Evolutionary conservation across 2,797 vertebrate species (phyloP).

Genomic region (Linurgus olivaceus): DNA sequence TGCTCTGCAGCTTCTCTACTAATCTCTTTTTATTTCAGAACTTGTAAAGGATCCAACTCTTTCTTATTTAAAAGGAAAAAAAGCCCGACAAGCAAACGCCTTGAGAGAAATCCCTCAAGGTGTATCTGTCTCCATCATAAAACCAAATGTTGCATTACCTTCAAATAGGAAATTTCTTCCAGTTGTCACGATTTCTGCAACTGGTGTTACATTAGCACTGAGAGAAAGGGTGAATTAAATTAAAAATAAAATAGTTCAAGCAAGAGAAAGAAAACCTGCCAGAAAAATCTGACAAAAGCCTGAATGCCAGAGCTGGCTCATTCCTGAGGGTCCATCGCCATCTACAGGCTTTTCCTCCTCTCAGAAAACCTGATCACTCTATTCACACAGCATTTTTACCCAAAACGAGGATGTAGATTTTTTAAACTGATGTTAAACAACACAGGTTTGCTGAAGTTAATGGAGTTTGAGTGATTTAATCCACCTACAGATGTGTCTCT

Average conservation of each 20-base stretch:
- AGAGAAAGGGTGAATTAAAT: constrained; percentile 61
- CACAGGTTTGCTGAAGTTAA: neutral
- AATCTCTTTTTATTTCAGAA: neutral
- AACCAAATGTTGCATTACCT: constrained; percentile 46
- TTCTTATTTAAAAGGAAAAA: neutral
- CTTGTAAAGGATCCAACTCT: neutral
- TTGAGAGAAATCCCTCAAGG: constrained; percentile 18
- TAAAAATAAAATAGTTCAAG: constrained; percentile 72
- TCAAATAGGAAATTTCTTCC: constrained; percentile 52
- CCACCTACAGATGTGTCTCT: neutral
- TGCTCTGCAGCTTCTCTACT: neutral
- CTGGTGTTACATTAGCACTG: constrained; percentile 34
- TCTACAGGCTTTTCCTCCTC: constrained; percentile 71
- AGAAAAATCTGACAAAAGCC: constrained; percentile 60
- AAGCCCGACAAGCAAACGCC: neutral
- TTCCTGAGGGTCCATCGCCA: constrained; percentile 78
- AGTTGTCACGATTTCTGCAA: constrained; percentile 65
- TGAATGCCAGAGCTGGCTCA: constrained; percentile 13
- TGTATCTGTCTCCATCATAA: constrained; percentile 38
- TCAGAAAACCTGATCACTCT: neutral
- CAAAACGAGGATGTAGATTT: neutral
- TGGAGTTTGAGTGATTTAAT: neutral
- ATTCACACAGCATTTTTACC: neutral
- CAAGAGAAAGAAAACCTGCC: constrained; percentile 49
- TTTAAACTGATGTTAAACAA: neutral